Evolutionary conservation across 2,888 invertebrate genomes (phyloP).

Genomic region (Nymphalis c-album): DNA sequence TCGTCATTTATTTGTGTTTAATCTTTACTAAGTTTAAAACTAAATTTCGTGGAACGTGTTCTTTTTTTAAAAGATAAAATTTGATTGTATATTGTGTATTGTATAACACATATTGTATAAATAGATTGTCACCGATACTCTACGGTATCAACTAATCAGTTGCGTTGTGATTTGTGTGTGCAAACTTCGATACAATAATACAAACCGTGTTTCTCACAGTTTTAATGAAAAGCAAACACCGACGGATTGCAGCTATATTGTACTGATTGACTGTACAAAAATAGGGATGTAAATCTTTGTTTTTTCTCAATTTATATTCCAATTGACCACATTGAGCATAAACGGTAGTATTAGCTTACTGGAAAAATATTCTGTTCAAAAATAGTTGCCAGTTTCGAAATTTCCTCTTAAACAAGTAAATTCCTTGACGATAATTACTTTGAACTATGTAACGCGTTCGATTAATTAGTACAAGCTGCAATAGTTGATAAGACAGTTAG

Average conservation of each 20-base stretch:
- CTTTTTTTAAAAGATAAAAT: neutral
- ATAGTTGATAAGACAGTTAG: too few species aligned
- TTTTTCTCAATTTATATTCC: neutral
- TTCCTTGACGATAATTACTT: too few species aligned
- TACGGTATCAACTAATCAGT: constrained; percentile 4
- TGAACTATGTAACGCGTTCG: too few species aligned
- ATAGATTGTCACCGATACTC: neutral
- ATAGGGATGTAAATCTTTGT: neutral
- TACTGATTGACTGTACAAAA: constrained; percentile 7
- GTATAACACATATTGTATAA: neutral
- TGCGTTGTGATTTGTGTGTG: neutral
- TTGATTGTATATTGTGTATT: neutral
- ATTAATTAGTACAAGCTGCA: too few species aligned
- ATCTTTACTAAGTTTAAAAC: too few species aligned
- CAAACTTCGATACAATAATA: neutral
- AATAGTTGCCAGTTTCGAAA: too few species aligned
- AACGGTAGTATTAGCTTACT: neutral
- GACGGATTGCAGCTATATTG: constrained; percentile 10
- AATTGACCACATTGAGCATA: neutral
- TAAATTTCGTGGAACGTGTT: neutral
- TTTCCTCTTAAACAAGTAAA: too few species aligned
- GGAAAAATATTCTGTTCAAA: too few species aligned
- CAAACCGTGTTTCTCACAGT: neutral
- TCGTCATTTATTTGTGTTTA: too few species aligned
- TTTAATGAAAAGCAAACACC: constrained; percentile 11